Percentiles rank a stretch among this genome's conserved stretches.
phyloP scores from a whole-genome alignment of 2,888 invertebrate genomes.

The Caenorhabditis angaria region DNA sequence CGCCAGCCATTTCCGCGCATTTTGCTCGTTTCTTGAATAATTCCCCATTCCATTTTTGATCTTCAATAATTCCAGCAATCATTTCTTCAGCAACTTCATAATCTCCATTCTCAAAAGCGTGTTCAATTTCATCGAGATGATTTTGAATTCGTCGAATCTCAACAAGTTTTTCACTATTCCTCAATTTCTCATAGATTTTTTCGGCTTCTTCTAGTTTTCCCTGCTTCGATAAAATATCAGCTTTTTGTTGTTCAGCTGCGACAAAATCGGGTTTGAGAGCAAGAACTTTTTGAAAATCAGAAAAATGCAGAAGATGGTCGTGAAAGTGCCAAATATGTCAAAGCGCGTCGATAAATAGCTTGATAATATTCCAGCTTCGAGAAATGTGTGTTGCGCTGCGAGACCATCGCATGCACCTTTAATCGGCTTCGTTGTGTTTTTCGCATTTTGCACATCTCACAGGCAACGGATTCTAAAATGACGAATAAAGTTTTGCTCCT shows the following conservation, averaged over 20 bases:
- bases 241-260: slow-evolving; percentile 26
- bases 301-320: slow-evolving; percentile 13
- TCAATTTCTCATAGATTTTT: slow-evolving; percentile 7
- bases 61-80: slow-evolving; percentile 15
- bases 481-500: no score
- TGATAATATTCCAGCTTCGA: no score
- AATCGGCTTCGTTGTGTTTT: no score
- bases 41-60: slow-evolving; percentile 17
- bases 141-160: background rate
- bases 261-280: slow-evolving; percentile 33
- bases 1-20: slow-evolving; percentile 8
- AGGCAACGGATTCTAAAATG: no score
- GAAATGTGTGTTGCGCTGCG: no score
- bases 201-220: slow-evolving; percentile 20
- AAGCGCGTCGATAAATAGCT: slow-evolving; percentile 36
- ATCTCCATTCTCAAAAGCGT: background rate
- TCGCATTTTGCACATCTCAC: no score
- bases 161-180: slow-evolving; percentile 5
- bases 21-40: slow-evolving; percentile 14
- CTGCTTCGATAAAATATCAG: slow-evolving; percentile 21
- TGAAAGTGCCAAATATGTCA: slow-evolving; percentile 24
- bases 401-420: no score
- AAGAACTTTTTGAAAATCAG: slow-evolving; percentile 24
- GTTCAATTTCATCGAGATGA: background rate
- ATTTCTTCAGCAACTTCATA: slow-evolving; percentile 9